phyloP scores from a whole-genome alignment of 2,888 invertebrate species.

The Alviniconcha strummeri region DNA sequence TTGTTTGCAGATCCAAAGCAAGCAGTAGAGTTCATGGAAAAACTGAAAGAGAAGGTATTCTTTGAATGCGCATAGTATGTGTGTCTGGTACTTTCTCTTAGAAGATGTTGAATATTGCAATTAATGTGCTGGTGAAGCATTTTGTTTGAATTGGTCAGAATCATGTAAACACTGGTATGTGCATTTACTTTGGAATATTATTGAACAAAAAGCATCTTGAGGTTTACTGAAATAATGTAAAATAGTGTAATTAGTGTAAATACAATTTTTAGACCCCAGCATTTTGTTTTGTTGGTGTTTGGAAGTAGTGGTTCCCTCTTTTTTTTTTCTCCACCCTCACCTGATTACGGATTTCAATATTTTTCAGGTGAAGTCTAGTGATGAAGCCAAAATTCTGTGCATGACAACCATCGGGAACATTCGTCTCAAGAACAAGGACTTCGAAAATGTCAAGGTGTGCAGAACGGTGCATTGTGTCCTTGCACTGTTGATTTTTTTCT shows the following conservation, averaged over 20 bases:
- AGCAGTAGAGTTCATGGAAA: constrained; percentile 90
- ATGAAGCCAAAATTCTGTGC: constrained; percentile 90
- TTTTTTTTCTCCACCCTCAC: background rate
- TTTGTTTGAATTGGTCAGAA: no score
- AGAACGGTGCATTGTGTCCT: background rate
- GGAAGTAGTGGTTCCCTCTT: background rate
- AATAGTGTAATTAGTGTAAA: no score
- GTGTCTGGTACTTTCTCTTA: background rate
- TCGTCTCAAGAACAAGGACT: constrained; percentile 72
- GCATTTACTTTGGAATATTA: no score
- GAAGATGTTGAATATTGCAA: no score
- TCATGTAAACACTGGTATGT: no score
- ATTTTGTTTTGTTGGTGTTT: no score
- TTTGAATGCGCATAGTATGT: background rate
- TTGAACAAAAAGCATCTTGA: no score
- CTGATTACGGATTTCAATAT: no score
- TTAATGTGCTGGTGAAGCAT: no score
- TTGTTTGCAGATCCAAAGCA: constrained; percentile 82
- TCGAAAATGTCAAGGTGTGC: constrained; percentile 73
- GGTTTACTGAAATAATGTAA: no score
- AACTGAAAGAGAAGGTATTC: constrained; percentile 87
- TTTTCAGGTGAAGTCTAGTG: constrained; percentile 64
- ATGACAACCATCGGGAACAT: constrained; percentile 82
- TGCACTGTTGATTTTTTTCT: background rate
- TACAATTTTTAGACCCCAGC: no score